Evolutionary conservation across 2,113 vertebrate genomes (phyloP).

Genomic region (Tapirus terrestris): DNA sequence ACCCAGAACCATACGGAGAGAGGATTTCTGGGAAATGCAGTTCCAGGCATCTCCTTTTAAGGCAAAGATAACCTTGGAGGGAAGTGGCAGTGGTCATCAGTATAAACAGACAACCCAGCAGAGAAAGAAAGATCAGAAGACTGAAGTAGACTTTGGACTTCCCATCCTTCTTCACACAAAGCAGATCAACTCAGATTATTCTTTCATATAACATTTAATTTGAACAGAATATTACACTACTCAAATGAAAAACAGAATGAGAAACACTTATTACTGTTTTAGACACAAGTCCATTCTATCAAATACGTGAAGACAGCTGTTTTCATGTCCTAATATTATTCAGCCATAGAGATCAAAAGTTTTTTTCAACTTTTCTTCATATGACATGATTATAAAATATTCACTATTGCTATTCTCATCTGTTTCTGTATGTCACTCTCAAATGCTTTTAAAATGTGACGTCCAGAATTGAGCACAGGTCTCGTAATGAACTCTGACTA

Average conservation of each 20-base stretch:
- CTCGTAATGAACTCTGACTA: neutral
- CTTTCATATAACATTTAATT: neutral
- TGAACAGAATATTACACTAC: neutral
- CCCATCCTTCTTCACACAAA: neutral
- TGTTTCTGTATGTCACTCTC: neutral
- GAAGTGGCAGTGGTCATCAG: neutral
- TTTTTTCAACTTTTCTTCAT: neutral
- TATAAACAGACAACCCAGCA: neutral
- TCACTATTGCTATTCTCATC: neutral
- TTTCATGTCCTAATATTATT: neutral
- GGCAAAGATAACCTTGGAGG: neutral
- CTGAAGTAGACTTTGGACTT: neutral
- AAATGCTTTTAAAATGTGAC: neutral
- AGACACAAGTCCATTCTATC: neutral
- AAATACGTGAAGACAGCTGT: neutral
- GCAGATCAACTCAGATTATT: neutral
- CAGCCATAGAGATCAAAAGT: rapidly evolving
- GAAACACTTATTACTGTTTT: neutral
- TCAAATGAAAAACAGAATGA: neutral
- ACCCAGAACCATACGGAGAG: neutral
- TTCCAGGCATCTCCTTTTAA: neutral
- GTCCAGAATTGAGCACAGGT: neutral
- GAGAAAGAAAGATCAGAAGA: neutral
- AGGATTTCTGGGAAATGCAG: neutral
- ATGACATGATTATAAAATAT: neutral